Evolutionary conservation across 2,888 invertebrate genomes (phyloP), one percentile per base, ranked within the genome.

Genomic region (Embidobia sp.): DNA sequence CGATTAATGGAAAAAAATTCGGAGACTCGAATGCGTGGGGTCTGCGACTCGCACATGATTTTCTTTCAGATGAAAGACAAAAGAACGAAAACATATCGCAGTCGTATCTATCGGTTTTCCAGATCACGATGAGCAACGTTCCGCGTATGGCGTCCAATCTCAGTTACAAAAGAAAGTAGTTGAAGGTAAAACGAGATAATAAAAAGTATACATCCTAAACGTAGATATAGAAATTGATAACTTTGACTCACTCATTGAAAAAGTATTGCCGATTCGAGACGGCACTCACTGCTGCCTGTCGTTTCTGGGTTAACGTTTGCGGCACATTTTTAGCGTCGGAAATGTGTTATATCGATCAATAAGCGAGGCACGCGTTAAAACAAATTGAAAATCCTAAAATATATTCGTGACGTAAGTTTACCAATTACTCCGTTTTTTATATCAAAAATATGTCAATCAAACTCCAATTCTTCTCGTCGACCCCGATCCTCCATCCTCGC

Each of bases 221-320:
- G 83, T 87, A 88, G 84, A 82, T 87, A 88, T 89, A 87, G 84
- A 88, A 88, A 88, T 87, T 88, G 88, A 87, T 88, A 89, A 88
- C 88, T 89, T 87, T 86, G 85, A 89, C 87, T 88, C 88, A 88
- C 87, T 87, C 88, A 85, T 86, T 86, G 87, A 86, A 86, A 86
- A 88, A 86, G 84, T 86, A 85, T 86, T 81, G 82, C 83, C 73
- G 63, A 53, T 79, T 48, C 53, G 74, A 51, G 73, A 44, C 77
- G 61, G 67, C 64, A 53, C 48, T 80, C 48, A 53, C 61, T 57
- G 35, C 46, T 81, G 84, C 85, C 87, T 79, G 79, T 87, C 88
- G 87, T 87, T 88, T 85, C 80, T 89, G 88, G 89, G 86, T 87
- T 85, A 84, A 81, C 82, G 61, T 82, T 84, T 74, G 78, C 79